Evolutionary conservation across 1,140 invertebrate genomes (phyloP), one percentile per base, ranked within the genome.

Genomic region (Apocrypta bakeri): DNA sequence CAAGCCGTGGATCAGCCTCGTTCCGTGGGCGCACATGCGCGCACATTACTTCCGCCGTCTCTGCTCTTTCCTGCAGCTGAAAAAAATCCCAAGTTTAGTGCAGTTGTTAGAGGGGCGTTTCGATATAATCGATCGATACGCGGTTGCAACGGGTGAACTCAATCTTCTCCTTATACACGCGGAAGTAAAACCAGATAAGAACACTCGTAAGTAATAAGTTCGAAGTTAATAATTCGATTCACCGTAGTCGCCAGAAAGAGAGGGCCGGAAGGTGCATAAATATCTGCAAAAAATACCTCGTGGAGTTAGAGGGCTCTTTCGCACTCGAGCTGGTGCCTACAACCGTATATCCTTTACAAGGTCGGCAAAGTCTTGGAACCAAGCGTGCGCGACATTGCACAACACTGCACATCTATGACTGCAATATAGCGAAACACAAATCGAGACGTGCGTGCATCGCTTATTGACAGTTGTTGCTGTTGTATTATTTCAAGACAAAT

Each of bases 321-420:
- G 84, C 87, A 88, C 83, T 87, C 82, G 86, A 87, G 84, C 84
- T 87, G 85, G 83, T 87, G 84, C 86, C 85, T 85, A 88, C 84
- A 61, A 87, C 76, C 82, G 85, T 87, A 84, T 86, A 87, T 88
- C 86, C 86, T 88, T 85, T 84, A 74, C 85, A 88, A 90, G 85
- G 85, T 88, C 86, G 83, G 68, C 74, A 31, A 68, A 87, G 80
- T 85, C 83, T 87, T 85, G 84, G 85, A 87, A 87, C 84, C 85
- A 87, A 88, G 86, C 72, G 84, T 82, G 82, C 82, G 74, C 73
- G 83, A 87, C 81, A 86, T 84, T 79, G 74, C 63, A 56, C 71
- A 86, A 80, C 72, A 48, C 37, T 31, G 31, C 37, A 33, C 48
- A 17, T 21, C 63, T 7, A 2, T 24, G 56, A 56, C 48, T 56